These are phyloP conservation scores for Stegastes partitus DNA, from an alignment of 2,113 vertebrate species.

Conservation along the genomic window DNA sequence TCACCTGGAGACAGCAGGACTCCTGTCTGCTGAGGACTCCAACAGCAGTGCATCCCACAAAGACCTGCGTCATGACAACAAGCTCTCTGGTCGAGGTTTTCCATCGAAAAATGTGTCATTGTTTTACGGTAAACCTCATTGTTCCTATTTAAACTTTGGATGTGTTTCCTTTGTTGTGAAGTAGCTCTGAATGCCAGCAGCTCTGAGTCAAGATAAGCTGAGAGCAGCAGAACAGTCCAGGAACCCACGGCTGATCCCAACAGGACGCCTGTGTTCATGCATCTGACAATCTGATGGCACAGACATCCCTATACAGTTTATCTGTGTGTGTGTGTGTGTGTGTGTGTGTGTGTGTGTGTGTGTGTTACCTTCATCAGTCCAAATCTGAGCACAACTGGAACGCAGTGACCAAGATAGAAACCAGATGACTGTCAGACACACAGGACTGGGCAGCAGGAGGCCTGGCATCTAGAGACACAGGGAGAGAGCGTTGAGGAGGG, in stretches of 20 bases:
- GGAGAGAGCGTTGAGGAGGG: neutral
- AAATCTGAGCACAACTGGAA: slow-evolving; percentile 68
- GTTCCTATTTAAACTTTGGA: neutral
- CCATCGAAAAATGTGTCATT: neutral
- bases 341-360: slow-evolving; percentile 9
- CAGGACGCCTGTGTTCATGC: neutral
- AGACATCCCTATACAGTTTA: neutral
- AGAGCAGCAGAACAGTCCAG: slow-evolving; percentile 26
- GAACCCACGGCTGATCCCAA: slow-evolving; percentile 26
- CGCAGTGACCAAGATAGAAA: slow-evolving; percentile 74
- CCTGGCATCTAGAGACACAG: slow-evolving; percentile 69
- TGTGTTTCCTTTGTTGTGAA: slow-evolving; percentile 3
- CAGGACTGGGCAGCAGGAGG: slow-evolving; percentile 76
- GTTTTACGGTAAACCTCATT: slow-evolving; percentile 10
- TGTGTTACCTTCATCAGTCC: slow-evolving; percentile 74
- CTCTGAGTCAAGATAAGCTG: slow-evolving; percentile 32
- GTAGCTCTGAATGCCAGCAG: slow-evolving; percentile 12
- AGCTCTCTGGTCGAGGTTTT: neutral
- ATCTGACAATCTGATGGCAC: neutral
- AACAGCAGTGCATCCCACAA: too few relatives aligned
- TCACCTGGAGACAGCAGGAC: slow-evolving; percentile 47
- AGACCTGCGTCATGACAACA: too few relatives aligned
- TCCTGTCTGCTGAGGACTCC: slow-evolving; percentile 25
- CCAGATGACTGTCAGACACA: slow-evolving; percentile 81
- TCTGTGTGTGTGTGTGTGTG: neutral